Percentiles rank a stretch among this genome's conserved stretches.
phyloP scores from a whole-genome alignment of 2,797 vertebrate genomes.

The Benthosema pterotum region DNA sequence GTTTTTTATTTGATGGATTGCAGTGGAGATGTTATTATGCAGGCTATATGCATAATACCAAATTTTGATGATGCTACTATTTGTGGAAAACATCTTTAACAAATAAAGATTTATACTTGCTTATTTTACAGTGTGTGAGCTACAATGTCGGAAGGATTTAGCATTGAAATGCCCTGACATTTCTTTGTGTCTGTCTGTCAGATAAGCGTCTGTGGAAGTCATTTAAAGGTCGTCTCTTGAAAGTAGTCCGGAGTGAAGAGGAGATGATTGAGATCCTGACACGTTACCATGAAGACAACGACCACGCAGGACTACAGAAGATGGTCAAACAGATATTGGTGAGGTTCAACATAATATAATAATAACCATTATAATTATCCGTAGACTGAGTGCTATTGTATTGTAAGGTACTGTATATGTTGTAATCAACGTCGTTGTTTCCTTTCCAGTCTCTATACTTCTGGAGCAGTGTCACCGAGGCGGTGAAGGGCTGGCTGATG shows the following conservation, averaged over 20 bases:
- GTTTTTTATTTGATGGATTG: too few species aligned
- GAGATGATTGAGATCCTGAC: constrained; percentile 55
- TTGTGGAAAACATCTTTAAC: too few species aligned
- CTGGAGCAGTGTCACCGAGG: constrained; percentile 58
- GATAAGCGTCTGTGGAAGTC: constrained; percentile 48
- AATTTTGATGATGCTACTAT: too few species aligned
- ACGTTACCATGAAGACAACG: constrained; percentile 65
- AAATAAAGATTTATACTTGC: too few species aligned
- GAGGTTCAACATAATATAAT: constrained; percentile 9
- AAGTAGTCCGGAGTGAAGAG: constrained; percentile 52
- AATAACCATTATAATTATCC: too few species aligned
- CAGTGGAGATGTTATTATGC: too few species aligned
- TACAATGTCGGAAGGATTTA: too few species aligned
- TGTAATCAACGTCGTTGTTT: too few species aligned
- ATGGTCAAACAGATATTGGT: constrained; percentile 57
- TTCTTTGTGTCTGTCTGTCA: constrained; percentile 19
- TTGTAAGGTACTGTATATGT: too few species aligned
- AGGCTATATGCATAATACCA: too few species aligned
- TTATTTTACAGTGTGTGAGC: too few species aligned
- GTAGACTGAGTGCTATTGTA: too few species aligned
- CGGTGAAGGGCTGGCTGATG: constrained; percentile 53
- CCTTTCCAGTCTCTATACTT: constrained; percentile 58
- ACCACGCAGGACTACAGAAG: constrained; percentile 41
- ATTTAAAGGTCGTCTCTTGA: constrained; percentile 55
- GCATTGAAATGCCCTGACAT: background rate